phyloP scores from a whole-genome alignment of 2,888 invertebrate species.

The Oscheius sp. region DNA sequence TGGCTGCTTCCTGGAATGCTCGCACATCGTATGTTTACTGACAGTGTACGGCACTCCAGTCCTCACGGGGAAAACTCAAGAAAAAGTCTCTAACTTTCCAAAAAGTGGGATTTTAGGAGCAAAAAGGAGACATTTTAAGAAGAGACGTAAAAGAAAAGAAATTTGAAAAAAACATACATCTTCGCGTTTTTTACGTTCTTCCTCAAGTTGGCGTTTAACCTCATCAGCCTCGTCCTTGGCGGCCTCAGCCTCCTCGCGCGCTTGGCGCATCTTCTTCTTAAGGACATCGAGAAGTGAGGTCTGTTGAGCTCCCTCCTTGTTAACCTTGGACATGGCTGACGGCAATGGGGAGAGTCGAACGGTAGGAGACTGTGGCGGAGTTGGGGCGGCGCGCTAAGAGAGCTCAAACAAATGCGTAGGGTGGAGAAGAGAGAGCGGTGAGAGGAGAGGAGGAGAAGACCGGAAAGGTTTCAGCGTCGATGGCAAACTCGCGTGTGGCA shows the following conservation, averaged over 20 bases:
- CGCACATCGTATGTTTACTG: no score
- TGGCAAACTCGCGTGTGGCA: no score
- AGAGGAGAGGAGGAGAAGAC: background rate
- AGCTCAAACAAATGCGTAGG: slow-evolving; percentile 26
- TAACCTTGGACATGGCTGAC: slow-evolving; percentile 65
- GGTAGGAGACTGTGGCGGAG: slow-evolving; percentile 2
- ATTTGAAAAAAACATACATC: slow-evolving; percentile 83
- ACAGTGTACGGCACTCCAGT: no score
- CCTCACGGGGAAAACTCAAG: no score
- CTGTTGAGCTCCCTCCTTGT: slow-evolving; percentile 70
- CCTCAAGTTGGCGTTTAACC: slow-evolving; percentile 90
- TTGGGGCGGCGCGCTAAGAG: slow-evolving; percentile 17
- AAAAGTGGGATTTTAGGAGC: no score
- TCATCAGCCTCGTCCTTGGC: slow-evolving; percentile 97
- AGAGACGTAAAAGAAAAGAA: background rate
- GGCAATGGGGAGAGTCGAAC: slow-evolving; percentile 4
- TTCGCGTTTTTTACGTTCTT: slow-evolving; percentile 94
- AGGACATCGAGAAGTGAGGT: slow-evolving; percentile 86
- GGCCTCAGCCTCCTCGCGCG: slow-evolving; percentile 98
- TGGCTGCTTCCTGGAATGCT: no score
- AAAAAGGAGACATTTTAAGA: no score
- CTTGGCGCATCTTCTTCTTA: slow-evolving; percentile 99
- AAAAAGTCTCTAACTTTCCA: no score
- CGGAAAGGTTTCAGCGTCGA: no score
- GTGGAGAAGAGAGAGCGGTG: background rate